These are phyloP conservation scores for Nibea albiflora DNA, from an alignment of 2,113 vertebrate species.

Conservation along the genomic window DNA sequence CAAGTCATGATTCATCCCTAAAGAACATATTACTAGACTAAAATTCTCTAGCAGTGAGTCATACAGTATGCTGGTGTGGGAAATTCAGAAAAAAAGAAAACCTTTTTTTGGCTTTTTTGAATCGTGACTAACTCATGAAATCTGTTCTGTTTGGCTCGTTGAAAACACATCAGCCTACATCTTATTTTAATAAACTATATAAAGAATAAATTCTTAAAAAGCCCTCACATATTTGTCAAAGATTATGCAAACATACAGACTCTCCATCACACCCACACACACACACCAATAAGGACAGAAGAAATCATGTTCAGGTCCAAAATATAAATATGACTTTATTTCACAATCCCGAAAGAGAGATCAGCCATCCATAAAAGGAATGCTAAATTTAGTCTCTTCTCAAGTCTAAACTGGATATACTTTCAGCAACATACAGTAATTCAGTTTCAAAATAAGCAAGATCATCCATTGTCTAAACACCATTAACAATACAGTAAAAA, in stretches of 20 bases:
- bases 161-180: not conserved
- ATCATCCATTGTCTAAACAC: conserved; percentile 79
- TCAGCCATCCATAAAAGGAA: conserved; percentile 80
- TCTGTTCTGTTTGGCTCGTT: not conserved
- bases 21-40: not conserved
- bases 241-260: not conserved
- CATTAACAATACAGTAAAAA: conserved; percentile 82
- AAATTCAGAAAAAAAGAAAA: conserved; percentile 20
- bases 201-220: not conserved
- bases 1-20: conserved; percentile 32
- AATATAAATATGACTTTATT: conserved; percentile 88
- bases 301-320: conserved; percentile 76
- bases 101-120: not conserved
- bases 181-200: too few relatives aligned
- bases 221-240: not conserved
- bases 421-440: conserved; percentile 82
- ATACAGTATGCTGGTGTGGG: conserved; percentile 10
- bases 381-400: conserved; percentile 80
- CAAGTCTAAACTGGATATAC: conserved; percentile 82
- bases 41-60: conserved; percentile 40
- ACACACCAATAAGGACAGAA: conserved; percentile 34
- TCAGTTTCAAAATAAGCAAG: conserved; percentile 80
- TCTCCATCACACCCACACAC: not conserved
- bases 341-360: conserved; percentile 83
- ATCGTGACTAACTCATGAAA: not conserved